Evolutionary conservation across 2,113 vertebrate species (phyloP), one percentile per base, ranked within the genome.

Genomic region (Nothocercus julius): DNA sequence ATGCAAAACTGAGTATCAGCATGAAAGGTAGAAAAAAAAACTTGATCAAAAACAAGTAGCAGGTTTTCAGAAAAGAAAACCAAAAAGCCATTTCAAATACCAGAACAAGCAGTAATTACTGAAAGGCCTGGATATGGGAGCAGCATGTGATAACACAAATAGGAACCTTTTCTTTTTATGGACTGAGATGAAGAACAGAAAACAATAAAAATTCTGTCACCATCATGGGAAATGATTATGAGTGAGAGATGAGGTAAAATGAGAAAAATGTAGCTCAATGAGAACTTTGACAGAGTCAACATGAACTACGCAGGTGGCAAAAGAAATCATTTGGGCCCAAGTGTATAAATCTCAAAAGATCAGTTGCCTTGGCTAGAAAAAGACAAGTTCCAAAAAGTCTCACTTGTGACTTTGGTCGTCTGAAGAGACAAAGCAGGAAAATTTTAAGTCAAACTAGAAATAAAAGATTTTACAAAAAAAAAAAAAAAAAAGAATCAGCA

Each of bases 141-240:
- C 2, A 30, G 9, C 11, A 78, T 25, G 27, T 15, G 34, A 66
- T 40, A 79, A 79, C 38, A 44, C 2, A 15, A 81, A 56, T 30
- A 56, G 54, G 54, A 45, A 56, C 9, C 42, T 84, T 44, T 82
- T 68, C 13, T 44, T 56, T 67, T 34, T 12, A 34, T 38, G 34
- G 64, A 76, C 62, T 83, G 34, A 67, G 85, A 38, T 56, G 42
- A 53, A 44, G 20, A 75, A 38, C 27, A 40, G 51, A 30, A 82
- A 67, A 11, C 19, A 56, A n/a, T 74, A 67, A 47, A 36, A 87
- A 13, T 15, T 44, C 34, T 47, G 45, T 40, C 40, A 11, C 42
- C 11, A 0, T 0, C 51, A 61, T 17, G 77, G 27, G 27, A 70
- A 86, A 70, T 0, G 0, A 28, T 15, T 6, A 1, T 3, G 20